These are phyloP conservation scores for Coecobrya sp. DNA, from an alignment of 2,888 invertebrate species.

Conservation along the genomic window DNA sequence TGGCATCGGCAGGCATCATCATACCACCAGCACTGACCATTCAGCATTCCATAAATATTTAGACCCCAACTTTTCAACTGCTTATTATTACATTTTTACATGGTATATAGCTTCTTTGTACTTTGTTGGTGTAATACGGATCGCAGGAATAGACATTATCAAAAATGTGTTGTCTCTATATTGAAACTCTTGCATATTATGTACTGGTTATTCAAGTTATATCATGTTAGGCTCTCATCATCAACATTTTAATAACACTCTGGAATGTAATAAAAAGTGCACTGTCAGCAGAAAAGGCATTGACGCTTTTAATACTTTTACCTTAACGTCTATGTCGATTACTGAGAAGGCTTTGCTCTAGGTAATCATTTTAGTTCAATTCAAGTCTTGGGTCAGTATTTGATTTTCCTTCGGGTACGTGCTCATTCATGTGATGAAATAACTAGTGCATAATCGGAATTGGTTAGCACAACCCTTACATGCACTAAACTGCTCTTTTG, in stretches of 20 bases:
- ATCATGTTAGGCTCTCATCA: not conserved
- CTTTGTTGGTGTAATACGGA: not conserved
- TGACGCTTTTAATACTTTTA: not conserved
- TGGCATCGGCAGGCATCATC: constrained; percentile 1
- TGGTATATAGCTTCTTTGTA: not conserved
- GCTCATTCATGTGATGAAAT: not conserved
- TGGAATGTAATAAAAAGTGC: constrained; percentile 29
- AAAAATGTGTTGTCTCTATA: not conserved
- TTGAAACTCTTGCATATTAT: not conserved
- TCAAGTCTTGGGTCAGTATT: not conserved
- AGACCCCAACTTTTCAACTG: constrained; percentile 9
- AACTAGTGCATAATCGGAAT: not conserved
- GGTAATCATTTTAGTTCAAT: constrained; percentile 14
- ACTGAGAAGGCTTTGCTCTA: not conserved
- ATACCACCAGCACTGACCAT: constrained; percentile 53
- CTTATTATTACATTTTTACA: constrained; percentile 40
- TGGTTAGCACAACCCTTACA: not conserved
- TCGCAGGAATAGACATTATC: not conserved
- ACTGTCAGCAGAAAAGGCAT: not conserved
- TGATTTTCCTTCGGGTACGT: not conserved
- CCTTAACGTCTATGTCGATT: not conserved
- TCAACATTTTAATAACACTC: constrained; percentile 35
- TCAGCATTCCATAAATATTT: constrained; percentile 69
- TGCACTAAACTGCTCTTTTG: not conserved
- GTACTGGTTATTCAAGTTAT: constrained; percentile 22